phyloP scores from a whole-genome alignment of 2,888 invertebrate genomes.

The Oscheius sp. region DNA sequence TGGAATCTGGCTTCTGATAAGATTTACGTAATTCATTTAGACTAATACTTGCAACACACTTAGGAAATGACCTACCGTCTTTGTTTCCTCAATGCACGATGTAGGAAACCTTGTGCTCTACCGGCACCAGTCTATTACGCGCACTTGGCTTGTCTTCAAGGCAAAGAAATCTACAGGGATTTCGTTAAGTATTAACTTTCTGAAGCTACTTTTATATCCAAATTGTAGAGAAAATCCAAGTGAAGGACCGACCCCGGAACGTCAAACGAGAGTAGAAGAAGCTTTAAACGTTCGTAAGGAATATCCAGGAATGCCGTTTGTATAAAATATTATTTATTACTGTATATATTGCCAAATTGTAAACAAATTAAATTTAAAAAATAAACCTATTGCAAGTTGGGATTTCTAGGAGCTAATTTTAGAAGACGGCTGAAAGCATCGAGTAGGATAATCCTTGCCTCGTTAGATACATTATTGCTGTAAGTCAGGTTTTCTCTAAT shows the following conservation, averaged over 20 bases:
- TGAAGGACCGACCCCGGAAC: not conserved
- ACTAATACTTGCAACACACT: not conserved
- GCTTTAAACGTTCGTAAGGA: slow-evolving; percentile 2
- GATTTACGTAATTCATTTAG: slow-evolving; percentile 80
- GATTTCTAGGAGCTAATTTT: too few relatives aligned
- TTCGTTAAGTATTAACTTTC: slow-evolving; percentile 17
- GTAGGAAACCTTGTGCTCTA: slow-evolving; percentile 95
- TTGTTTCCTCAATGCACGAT: slow-evolving; percentile 50
- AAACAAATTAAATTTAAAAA: too few relatives aligned
- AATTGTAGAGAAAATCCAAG: not conserved
- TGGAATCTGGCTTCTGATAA: slow-evolving; percentile 98
- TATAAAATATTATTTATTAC: slow-evolving; percentile 11
- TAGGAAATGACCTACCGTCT: slow-evolving; percentile 57
- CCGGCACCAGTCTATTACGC: slow-evolving; percentile 99
- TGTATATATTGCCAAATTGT: too few relatives aligned
- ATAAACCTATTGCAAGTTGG: too few relatives aligned
- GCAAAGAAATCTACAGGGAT: slow-evolving; percentile 77
- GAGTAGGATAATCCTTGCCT: too few relatives aligned
- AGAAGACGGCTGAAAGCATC: too few relatives aligned
- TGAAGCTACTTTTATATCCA: not conserved
- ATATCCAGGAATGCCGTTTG: slow-evolving; percentile 39
- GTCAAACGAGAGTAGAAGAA: slow-evolving; percentile 21
- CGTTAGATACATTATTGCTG: too few relatives aligned
- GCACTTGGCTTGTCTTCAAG: slow-evolving; percentile 97
- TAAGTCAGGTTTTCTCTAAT: too few relatives aligned